These are phyloP conservation scores for Siphlonurus alternatus DNA, from an alignment of 2,888 invertebrate species.

Conservation along the genomic window DNA sequence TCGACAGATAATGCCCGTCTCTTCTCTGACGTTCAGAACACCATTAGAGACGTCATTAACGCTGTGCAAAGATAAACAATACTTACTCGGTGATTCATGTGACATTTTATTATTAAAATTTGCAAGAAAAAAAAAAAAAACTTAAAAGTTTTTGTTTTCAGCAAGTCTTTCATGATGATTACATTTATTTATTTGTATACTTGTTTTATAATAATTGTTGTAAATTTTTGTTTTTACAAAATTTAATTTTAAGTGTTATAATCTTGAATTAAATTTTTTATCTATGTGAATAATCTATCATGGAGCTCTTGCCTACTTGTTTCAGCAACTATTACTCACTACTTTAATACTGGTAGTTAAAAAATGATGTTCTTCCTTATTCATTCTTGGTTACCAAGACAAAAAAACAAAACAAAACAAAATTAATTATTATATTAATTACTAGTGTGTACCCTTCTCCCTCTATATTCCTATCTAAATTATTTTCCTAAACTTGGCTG, in stretches of 20 bases:
- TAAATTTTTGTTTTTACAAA: too few relatives aligned
- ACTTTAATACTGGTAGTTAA: too few relatives aligned
- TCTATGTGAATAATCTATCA: too few relatives aligned
- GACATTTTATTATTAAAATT: neutral
- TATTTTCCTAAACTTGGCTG: neutral
- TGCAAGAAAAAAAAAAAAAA: slow-evolving; percentile 2
- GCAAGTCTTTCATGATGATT: slow-evolving; percentile 1
- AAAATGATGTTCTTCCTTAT: too few relatives aligned
- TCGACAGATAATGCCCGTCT: slow-evolving; percentile 47
- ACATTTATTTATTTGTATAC: slow-evolving; percentile 1
- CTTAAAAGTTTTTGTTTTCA: neutral
- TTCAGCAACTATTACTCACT: too few relatives aligned
- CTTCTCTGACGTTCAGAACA: slow-evolving; percentile 53
- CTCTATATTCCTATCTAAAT: neutral
- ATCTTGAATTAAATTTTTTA: too few relatives aligned
- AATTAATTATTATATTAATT: too few relatives aligned
- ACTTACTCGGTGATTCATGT: neutral
- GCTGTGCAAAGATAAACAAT: slow-evolving; percentile 45
- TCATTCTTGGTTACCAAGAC: too few relatives aligned
- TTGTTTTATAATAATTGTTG: neutral
- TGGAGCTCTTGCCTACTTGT: too few relatives aligned
- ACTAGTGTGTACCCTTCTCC: too few relatives aligned
- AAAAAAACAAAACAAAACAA: too few relatives aligned
- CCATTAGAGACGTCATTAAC: slow-evolving; percentile 53
- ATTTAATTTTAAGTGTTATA: too few relatives aligned